A percentile compares a stretch with the other conserved stretches of the same genome.
phyloP scores from a whole-genome alignment of 2,888 invertebrate genomes.

The Melinaea marsaeus region DNA sequence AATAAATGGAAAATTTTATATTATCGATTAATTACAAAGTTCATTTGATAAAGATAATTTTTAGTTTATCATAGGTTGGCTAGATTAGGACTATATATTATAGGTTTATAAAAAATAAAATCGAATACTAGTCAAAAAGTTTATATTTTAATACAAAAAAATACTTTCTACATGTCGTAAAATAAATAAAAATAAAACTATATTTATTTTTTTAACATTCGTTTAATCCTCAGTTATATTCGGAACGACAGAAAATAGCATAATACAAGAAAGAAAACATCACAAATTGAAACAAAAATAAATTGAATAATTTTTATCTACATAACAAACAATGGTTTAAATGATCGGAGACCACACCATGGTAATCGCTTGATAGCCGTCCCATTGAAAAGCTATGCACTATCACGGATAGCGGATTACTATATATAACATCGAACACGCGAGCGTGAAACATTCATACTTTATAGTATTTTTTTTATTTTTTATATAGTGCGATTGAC shows the following conservation, averaged over 20 bases:
- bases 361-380: constrained; percentile 19
- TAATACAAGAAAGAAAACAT: neutral
- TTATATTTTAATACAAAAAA: no score
- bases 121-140: no score
- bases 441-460: neutral
- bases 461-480: no score
- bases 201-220: no score
- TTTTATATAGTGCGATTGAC: no score
- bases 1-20: neutral
- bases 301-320: neutral
- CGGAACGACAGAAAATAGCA: neutral
- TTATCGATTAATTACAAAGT: neutral
- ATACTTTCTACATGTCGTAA: no score
- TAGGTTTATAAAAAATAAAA: no score
- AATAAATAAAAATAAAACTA: no score
- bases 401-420: constrained; percentile 34
- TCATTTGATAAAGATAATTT: no score
- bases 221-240: no score
- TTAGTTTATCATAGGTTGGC: no score
- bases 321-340: constrained; percentile 22
- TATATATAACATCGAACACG: constrained; percentile 12
- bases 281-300: neutral
- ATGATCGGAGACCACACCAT: constrained; percentile 13
- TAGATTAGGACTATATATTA: no score
- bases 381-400: constrained; percentile 30